Evolutionary conservation across 37 sponge, comb jelly and placozoan genomes (phyloP), one percentile per base, ranked within the genome.

Genomic region (Chondrilla cf. caribensis): DNA sequence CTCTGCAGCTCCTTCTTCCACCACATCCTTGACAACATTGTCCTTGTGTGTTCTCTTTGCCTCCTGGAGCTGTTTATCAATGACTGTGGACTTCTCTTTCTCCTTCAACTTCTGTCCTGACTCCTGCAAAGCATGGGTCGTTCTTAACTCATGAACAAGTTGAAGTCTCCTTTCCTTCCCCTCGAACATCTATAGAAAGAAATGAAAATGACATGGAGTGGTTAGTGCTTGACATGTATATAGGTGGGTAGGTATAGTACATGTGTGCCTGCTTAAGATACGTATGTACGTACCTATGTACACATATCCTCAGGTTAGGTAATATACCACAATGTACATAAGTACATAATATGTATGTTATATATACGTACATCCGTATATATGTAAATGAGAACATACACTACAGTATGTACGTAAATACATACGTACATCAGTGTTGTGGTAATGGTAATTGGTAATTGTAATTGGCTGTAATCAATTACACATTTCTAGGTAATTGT

Each of bases 121-220:
- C 36, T 83, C 60, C 81, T 97, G 96, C 31, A 97, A 92, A 5
- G 98, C 98, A 68, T 97, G 96, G 21, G 96, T 97, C 8, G 89
- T 88, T 28, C 94, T 70, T 33, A 97, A 86, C 84, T 97, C 98
- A 5, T 71, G 32, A 38, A 97, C 93, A 81, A 97, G 84, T 43
- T 95, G 89, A 68, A 82, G 44, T 6, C 98, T 81, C 51, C 82
- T 77, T 79, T 95, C 94, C 87, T 97, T 97, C 18, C 92, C 92
- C 38, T 89, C 92, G 70, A 80, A 83, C 92, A 95, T 92, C 95
- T 93, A 64, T 2, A 54, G 15, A 6, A 38, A 78, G 28, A 55
- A n/a, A n/a, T n/a, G n/a, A n/a, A n/a, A n/a, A n/a, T n/a, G n/a
- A n/a, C n/a, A n/a, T n/a, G n/a, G n/a, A n/a, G n/a, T n/a, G n/a